These are phyloP conservation scores for Deladenus siricidicola DNA, from an alignment of 2,888 invertebrate species.

Conservation along the genomic window DNA sequence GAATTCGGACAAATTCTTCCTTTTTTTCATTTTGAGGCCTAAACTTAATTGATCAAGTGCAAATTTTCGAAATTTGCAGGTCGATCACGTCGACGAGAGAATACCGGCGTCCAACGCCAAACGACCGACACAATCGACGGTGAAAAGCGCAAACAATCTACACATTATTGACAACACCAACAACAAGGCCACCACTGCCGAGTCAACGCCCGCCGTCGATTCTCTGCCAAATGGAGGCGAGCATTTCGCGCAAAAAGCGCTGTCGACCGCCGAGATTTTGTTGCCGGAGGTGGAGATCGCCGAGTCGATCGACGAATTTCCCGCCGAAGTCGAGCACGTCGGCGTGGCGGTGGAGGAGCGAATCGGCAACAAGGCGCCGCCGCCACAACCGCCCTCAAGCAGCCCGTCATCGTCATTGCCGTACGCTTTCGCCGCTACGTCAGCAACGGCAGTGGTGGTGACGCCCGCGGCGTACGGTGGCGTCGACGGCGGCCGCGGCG, in stretches of 20 bases:
- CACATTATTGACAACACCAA: too few relatives aligned
- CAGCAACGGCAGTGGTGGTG: neutral
- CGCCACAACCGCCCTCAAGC: neutral
- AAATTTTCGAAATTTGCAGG: too few relatives aligned
- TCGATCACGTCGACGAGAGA: too few relatives aligned
- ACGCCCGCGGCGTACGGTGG: neutral
- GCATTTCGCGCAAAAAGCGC: neutral
- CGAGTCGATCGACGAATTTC: constrained; percentile 25
- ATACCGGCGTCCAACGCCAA: too few relatives aligned
- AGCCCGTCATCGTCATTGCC: neutral
- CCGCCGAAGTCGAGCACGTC: constrained; percentile 1
- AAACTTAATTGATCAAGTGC: too few relatives aligned
- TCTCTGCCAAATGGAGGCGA: neutral
- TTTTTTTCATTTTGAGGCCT: too few relatives aligned
- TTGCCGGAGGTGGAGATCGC: constrained; percentile 33
- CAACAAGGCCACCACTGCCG: neutral
- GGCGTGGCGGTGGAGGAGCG: neutral
- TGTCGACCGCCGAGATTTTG: constrained; percentile 4
- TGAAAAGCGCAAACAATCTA: too few relatives aligned
- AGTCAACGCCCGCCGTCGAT: neutral
- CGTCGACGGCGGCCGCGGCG: neutral
- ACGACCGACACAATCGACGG: neutral
- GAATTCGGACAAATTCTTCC: neutral
- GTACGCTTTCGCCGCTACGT: neutral
- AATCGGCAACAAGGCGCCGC: neutral